Base-by-base conservation (phyloP, 2,113 vertebrate genomes). In the Trogon melanurus region DNA sequence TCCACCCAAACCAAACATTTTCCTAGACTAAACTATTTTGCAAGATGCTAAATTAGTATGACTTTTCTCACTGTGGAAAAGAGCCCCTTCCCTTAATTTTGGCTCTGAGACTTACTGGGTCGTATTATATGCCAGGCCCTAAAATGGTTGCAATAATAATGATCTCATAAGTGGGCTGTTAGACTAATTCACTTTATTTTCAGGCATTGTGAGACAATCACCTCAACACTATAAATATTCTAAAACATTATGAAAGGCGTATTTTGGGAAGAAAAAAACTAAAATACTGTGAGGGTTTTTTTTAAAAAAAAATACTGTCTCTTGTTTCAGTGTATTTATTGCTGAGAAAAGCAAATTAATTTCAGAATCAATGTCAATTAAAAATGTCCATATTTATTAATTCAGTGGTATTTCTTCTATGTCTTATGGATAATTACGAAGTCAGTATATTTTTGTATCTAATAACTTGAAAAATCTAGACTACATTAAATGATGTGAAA, bases 131-230 rank as follows among this genome's bases (percentile, higher is more conserved):
- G n/a, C 9, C 19, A 88, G 62, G 44, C 26, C 29, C 58, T 91
- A 85, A 93, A 95, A 91, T 71, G 51, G 56, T 17, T 90, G 38
- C 72, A 96, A 83, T 80, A 93, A 90, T 70, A 93, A 85, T 54
- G 79, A 85, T 51, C 74, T 94, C 51, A 21, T 80, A 89, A 95
- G 30, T 73, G 53, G 27, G 54, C 51, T 90, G 71, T 79, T 88
- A 82, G 47, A 82, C 5, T 45, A 90, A 91, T 65, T 89, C 2
- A 83, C 34, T 88, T 79, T 30, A 73, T 94, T 96, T 85, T 91
- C 82, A 96, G 54, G 30, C 60, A 72, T 38, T 2, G 3, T 48
- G 73, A 93, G 61, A 89, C 74, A 88, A 91, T 50, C 47, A 69
- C 14, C 18, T 73, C 29, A 88, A 76, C n/a, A 41, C 26, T 88